A percentile compares a stretch with the other conserved stretches of the same genome.
These are phyloP conservation scores for Ophonus ardosiacus DNA, from an alignment of 2,888 invertebrate genomes.

Conservation along the genomic window DNA sequence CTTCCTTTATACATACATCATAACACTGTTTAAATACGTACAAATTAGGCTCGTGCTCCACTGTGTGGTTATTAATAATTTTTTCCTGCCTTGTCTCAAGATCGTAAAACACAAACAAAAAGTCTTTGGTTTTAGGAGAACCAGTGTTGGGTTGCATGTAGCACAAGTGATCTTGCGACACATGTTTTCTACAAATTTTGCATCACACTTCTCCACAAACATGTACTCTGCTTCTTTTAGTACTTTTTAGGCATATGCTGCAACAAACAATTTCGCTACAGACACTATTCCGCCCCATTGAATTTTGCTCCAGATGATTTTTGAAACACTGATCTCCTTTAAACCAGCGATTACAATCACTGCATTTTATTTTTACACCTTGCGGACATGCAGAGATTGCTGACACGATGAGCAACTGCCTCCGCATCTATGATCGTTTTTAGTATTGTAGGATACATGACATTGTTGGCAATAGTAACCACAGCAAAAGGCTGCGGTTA, in stretches of 20 bases:
- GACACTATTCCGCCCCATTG: neutral
- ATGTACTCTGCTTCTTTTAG: neutral
- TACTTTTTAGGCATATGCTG: neutral
- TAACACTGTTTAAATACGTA: constrained; percentile 62
- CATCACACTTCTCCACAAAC: constrained; percentile 9
- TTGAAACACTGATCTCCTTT: constrained; percentile 28
- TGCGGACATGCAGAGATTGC: constrained; percentile 57
- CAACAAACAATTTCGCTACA: constrained; percentile 10
- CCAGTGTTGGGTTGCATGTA: neutral
- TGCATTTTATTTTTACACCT: constrained; percentile 5
- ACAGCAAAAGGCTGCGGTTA: constrained; percentile 64
- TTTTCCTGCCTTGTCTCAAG: constrained; percentile 64
- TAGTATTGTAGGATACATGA: constrained; percentile 65
- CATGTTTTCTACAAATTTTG: constrained; percentile 16
- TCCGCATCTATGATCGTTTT: constrained; percentile 63
- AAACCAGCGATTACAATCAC: constrained; percentile 42
- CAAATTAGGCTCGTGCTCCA: constrained; percentile 62
- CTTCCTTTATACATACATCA: neutral
- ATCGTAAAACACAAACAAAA: constrained; percentile 65
- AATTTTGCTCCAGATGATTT: constrained; percentile 33
- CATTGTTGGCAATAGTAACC: constrained; percentile 64
- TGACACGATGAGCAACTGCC: constrained; percentile 57
- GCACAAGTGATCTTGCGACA: constrained; percentile 4
- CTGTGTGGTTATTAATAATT: neutral
- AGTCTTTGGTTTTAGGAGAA: constrained; percentile 27